Percentiles rank a stretch among this genome's conserved stretches.
phyloP scores from a whole-genome alignment of 2,888 invertebrate genomes.

The Octodonta nipae region DNA sequence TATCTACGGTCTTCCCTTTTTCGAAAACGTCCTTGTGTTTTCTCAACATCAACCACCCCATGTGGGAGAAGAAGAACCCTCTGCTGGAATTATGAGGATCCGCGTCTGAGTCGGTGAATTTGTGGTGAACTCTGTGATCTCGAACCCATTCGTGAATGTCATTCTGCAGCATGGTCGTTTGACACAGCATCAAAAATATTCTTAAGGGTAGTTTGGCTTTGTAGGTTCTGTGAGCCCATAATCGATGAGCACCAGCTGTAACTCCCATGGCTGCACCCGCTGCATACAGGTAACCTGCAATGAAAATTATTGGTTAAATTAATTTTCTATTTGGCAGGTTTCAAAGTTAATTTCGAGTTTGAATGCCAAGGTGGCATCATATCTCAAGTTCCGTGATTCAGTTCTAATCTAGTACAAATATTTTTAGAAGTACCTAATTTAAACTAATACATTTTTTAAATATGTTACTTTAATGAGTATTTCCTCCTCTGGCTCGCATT shows the following conservation, averaged over 20 bases:
- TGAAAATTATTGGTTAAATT: conserved; percentile 3
- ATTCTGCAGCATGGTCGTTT: conserved; percentile 81
- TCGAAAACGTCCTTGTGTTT: conserved; percentile 79
- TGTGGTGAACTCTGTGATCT: conserved; percentile 72
- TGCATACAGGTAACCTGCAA: conserved; percentile 14
- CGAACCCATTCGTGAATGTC: conserved; percentile 76
- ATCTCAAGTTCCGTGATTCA: too few relatives aligned
- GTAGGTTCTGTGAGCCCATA: conserved; percentile 88
- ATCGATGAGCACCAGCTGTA: conserved; percentile 84
- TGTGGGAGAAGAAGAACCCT: conserved; percentile 86
- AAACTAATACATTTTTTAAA: not conserved
- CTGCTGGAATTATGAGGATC: conserved; percentile 74
- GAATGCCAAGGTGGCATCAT: too few relatives aligned
- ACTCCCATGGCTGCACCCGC: conserved; percentile 44
- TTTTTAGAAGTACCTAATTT: not conserved
- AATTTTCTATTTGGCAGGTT: conserved; percentile 8
- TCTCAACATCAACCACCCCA: conserved; percentile 78
- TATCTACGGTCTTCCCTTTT: conserved; percentile 69
- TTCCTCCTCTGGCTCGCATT: too few relatives aligned
- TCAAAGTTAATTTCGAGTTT: too few relatives aligned
- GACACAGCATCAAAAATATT: conserved; percentile 60
- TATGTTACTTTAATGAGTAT: too few relatives aligned
- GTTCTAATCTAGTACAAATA: too few relatives aligned
- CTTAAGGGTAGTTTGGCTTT: conserved; percentile 79
- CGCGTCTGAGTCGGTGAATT: conserved; percentile 72